Evolutionary conservation across 2,797 vertebrate genomes (phyloP).

Genomic region (Allochrocebus solatus): DNA sequence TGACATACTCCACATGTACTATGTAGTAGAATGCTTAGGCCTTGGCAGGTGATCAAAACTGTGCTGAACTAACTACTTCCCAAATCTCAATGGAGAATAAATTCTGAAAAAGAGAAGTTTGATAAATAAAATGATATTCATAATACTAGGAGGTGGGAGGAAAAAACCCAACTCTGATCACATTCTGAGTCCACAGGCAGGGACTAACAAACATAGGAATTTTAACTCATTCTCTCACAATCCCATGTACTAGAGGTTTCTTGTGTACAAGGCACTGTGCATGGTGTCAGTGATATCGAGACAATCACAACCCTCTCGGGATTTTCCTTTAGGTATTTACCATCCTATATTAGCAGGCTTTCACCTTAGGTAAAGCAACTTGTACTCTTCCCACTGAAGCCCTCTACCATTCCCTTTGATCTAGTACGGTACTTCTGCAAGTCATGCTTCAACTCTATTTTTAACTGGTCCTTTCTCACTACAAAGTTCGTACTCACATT

Average conservation of each 20-base stretch:
- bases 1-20: not conserved
- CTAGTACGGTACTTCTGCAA: not conserved
- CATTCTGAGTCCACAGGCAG: not conserved
- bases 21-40: not conserved
- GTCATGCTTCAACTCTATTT: not conserved
- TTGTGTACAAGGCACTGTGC: rapidly evolving
- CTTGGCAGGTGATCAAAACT: not conserved
- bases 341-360: not conserved
- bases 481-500: not conserved
- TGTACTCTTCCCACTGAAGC: not conserved
- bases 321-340: not conserved
- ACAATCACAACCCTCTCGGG: too few species aligned
- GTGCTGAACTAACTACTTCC: not conserved
- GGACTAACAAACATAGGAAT: not conserved
- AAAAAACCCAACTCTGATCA: not conserved
- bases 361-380: not conserved
- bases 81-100: not conserved
- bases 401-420: not conserved
- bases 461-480: not conserved
- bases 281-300: not conserved
- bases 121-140: not conserved
- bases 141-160: not conserved
- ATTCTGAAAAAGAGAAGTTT: not conserved
- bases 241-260: not conserved
- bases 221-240: not conserved